Percentiles rank a stretch among this genome's conserved stretches.
Conservation (phyloP, 2,888 invertebrate species). For the Mimumesa dahlbomi region DNA sequence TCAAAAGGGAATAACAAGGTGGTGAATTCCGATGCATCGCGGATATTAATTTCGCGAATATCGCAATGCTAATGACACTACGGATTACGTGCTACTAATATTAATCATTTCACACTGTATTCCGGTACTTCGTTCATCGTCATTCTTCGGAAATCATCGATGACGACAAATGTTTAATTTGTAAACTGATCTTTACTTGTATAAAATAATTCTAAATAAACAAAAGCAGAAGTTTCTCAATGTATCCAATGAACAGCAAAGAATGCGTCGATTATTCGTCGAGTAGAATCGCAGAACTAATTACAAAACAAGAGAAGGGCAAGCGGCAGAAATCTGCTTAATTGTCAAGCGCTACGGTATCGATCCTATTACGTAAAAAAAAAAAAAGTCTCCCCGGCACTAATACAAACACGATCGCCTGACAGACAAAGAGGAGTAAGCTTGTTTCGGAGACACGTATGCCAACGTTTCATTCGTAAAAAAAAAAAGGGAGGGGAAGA, state of each 20-base stretch:
- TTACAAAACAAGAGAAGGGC: too few species aligned
- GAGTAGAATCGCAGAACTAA: too few species aligned
- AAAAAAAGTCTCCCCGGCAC: background rate
- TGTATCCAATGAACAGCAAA: background rate
- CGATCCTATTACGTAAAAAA: constrained; percentile 29
- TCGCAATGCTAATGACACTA: too few species aligned
- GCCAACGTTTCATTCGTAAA: constrained; percentile 32
- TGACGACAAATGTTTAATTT: too few species aligned
- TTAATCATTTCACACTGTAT: too few species aligned
- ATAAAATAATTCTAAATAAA: too few species aligned
- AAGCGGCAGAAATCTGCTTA: constrained; percentile 15
- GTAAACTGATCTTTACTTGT: too few species aligned
- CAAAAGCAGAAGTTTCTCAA: too few species aligned
- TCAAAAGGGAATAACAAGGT: background rate
- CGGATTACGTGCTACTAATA: too few species aligned
- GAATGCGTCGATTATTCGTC: background rate
- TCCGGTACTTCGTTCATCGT: too few species aligned
- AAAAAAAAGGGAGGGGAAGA: constrained; percentile 46
- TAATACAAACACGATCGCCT: background rate
- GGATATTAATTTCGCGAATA: too few species aligned
- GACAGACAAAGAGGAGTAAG: constrained; percentile 15
- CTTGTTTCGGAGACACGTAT: constrained; percentile 40
- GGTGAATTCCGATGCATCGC: background rate
- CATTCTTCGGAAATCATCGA: too few species aligned
- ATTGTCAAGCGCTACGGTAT: constrained; percentile 22